phyloP scores from a whole-genome alignment of 2,113 vertebrate genomes.

The Aldabrachelys gigantea region DNA sequence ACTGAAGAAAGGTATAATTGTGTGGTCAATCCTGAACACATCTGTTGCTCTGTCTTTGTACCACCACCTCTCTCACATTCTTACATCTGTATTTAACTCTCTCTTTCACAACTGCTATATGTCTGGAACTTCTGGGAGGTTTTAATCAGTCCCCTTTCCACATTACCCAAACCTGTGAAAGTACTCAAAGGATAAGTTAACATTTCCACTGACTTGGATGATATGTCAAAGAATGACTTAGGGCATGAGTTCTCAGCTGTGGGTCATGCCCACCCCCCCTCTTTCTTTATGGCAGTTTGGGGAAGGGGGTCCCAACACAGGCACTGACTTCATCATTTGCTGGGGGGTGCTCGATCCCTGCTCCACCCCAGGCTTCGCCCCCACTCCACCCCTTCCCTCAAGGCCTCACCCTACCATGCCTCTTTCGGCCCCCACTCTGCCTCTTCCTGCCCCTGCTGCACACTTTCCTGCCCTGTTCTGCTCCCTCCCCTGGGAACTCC shows the following conservation, averaged over 20 bases:
- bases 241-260: neutral
- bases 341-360: too few species aligned
- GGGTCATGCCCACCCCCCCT: neutral
- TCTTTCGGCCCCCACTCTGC: too few species aligned
- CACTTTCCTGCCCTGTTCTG: too few species aligned
- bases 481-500: too few species aligned
- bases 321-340: too few species aligned
- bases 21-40: neutral
- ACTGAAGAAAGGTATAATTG: neutral
- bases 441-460: too few species aligned
- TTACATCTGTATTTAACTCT: neutral
- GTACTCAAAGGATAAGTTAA: neutral
- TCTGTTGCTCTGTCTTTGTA: neutral
- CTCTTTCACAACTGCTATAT: neutral
- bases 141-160: neutral
- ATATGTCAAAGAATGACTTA: neutral
- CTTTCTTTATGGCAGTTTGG: neutral
- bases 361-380: too few species aligned
- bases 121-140: neutral
- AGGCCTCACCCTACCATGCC: too few species aligned
- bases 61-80: fast-evolving
- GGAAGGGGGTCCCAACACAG: neutral
- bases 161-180: neutral
- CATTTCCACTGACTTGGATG: neutral
- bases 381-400: too few species aligned